Conservation (phyloP, 1,140 invertebrate genomes). For the Magallana ariakensis region DNA sequence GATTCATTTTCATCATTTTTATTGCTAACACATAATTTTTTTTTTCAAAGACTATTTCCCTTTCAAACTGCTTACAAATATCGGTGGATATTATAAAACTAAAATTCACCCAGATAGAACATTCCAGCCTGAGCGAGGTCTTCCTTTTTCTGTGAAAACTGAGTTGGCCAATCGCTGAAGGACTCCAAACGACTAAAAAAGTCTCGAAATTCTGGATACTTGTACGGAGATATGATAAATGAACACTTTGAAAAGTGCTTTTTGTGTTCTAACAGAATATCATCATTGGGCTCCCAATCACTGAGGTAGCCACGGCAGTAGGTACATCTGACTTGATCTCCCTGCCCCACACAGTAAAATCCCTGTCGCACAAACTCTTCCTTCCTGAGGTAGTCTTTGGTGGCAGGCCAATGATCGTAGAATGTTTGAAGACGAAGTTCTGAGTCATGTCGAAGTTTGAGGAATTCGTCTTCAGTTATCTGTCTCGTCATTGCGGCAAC, state of each 20-base stretch:
- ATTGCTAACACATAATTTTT: too few relatives aligned
- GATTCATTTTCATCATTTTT: too few relatives aligned
- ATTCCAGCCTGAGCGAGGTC: conserved; percentile 63
- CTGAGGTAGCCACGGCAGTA: conserved; percentile 91
- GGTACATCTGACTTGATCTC: conserved; percentile 90
- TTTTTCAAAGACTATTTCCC: too few relatives aligned
- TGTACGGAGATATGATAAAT: conserved; percentile 77
- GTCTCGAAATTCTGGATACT: conserved; percentile 40
- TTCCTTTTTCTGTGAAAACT: conserved; percentile 50
- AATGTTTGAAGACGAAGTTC: conserved; percentile 43
- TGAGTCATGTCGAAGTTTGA: conserved; percentile 39
- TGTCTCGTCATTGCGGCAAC: not conserved
- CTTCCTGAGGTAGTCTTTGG: conserved; percentile 39
- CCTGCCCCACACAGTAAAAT: conserved; percentile 65
- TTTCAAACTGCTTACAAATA: too few relatives aligned
- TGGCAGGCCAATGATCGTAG: conserved; percentile 40
- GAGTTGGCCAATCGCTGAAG: conserved; percentile 59
- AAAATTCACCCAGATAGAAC: conserved; percentile 56
- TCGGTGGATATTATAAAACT: too few relatives aligned
- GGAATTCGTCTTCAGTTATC: conserved; percentile 21
- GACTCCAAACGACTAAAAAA: conserved; percentile 45
- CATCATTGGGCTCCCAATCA: conserved; percentile 91
- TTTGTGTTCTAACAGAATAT: conserved; percentile 93
- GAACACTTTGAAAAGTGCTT: conserved; percentile 90
- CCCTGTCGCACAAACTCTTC: conserved; percentile 79